Conservation (phyloP, 2,888 invertebrate species). For the Cantharis lateralis region DNA sequence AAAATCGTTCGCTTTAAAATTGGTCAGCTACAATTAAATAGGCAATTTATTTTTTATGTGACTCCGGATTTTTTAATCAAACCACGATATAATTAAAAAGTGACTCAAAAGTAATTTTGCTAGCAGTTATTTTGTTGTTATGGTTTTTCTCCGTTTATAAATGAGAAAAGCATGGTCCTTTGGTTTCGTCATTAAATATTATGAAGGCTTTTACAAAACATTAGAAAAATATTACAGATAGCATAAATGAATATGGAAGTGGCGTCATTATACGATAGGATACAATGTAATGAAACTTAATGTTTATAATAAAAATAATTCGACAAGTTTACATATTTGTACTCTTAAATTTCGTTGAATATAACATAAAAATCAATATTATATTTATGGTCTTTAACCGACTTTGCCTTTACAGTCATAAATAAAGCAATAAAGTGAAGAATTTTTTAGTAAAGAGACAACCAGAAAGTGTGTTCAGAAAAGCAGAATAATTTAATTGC, state of each 20-base stretch:
- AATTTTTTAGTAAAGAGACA: conserved; percentile 22
- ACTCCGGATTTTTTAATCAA: conserved; percentile 55
- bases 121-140: conserved; percentile 22
- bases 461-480: conserved; percentile 23
- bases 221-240: neutral
- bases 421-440: conserved; percentile 27
- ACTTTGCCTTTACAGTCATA: conserved; percentile 28
- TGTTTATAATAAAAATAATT: neutral
- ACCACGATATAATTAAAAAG: conserved; percentile 49
- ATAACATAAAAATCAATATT: conserved; percentile 29
- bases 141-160: conserved; percentile 20
- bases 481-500: conserved; percentile 29
- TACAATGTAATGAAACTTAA: neutral
- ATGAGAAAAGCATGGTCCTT: neutral
- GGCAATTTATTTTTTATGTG: conserved; percentile 57
- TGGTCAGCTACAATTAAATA: conserved; percentile 52
- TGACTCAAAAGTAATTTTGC: conserved; percentile 31
- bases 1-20: conserved; percentile 5
- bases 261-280: neutral
- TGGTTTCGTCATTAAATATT: neutral
- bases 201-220: neutral
- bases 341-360: conserved; percentile 28
- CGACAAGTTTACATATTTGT: conserved; percentile 11
- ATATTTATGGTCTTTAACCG: conserved; percentile 27
- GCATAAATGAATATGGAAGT: neutral